phyloP scores from a whole-genome alignment of 1,140 invertebrate genomes.

The Temnothorax nylanderi region DNA sequence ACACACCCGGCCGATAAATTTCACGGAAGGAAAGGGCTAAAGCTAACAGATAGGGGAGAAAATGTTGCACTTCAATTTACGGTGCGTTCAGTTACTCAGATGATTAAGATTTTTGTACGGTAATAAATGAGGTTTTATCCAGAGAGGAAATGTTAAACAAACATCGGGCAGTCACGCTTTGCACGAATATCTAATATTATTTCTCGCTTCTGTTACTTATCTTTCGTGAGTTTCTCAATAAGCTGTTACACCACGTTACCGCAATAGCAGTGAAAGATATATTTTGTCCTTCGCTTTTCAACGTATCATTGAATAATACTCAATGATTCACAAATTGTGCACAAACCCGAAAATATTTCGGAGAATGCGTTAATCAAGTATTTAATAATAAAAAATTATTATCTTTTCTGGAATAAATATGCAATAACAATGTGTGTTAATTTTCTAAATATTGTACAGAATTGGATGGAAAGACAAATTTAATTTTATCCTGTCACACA shows the following conservation, averaged over 20 bases:
- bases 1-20: constrained; percentile 19
- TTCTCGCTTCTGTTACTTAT: constrained; percentile 15
- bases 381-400: background rate
- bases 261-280: background rate
- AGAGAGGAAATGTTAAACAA: constrained; percentile 6
- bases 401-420: background rate
- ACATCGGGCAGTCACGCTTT: background rate
- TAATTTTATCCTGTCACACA: background rate
- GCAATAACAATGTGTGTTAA: background rate
- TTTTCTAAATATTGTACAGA: background rate
- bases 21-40: background rate
- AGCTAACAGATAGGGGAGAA: background rate
- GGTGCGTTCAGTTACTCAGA: background rate
- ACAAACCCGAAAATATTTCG: background rate
- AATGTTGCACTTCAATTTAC: background rate
- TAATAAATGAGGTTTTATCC: background rate
- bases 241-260: background rate
- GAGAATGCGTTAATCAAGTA: background rate
- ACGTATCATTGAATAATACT: background rate
- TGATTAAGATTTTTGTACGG: background rate
- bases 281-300: background rate
- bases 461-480: background rate
- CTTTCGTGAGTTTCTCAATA: background rate
- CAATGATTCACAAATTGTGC: background rate
- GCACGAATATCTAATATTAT: background rate